These are phyloP conservation scores for Ophioninae sp. DNA, from an alignment of 2,888 invertebrate species.

Conservation along the genomic window DNA sequence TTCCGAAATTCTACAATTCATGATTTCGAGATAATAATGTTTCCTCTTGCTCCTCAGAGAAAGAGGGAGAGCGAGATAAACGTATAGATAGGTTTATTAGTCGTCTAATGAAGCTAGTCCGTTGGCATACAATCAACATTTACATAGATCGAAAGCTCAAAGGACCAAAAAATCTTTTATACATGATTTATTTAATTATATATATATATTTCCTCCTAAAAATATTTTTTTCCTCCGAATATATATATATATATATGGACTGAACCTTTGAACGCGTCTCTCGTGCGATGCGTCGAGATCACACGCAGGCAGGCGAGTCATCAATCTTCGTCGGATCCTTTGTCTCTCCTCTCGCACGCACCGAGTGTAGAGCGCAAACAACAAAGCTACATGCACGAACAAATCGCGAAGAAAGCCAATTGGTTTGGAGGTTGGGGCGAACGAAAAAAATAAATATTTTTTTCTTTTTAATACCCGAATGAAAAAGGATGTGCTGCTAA, in stretches of 20 bases:
- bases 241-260: not conserved
- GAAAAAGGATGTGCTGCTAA: not conserved
- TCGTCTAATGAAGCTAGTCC: too few relatives aligned
- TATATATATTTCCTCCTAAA: not conserved
- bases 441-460: slow-evolving; percentile 2
- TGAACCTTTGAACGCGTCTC: slow-evolving; percentile 23
- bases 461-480: not conserved
- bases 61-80: too few relatives aligned
- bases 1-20: too few relatives aligned
- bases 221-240: not conserved
- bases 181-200: not conserved
- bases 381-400: not conserved
- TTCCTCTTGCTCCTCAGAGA: too few relatives aligned
- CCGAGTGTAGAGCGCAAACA: not conserved
- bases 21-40: too few relatives aligned
- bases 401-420: not conserved
- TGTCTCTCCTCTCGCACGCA: slow-evolving; percentile 15
- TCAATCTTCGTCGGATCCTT: slow-evolving; percentile 42
- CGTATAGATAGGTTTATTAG: too few relatives aligned
- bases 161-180: too few relatives aligned
- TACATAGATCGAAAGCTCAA: too few relatives aligned
- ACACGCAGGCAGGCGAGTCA: slow-evolving; percentile 11
- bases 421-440: slow-evolving; percentile 18
- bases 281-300: not conserved
- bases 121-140: too few relatives aligned